Evolutionary conservation across 2,797 vertebrate species (phyloP).

Genomic region (Myotis pilosus): DNA sequence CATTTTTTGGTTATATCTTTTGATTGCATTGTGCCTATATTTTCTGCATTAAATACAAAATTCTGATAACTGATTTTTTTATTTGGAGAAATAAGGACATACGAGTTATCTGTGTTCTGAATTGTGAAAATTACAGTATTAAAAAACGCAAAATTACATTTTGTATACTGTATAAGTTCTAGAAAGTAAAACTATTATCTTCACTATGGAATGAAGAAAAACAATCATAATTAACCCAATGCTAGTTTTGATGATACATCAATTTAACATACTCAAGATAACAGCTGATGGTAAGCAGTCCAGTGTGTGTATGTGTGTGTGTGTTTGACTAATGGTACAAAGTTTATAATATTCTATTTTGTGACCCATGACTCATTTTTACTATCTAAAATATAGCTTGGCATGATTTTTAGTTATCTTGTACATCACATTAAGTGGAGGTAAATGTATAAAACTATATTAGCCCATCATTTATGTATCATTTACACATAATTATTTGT

Average conservation of each 20-base stretch:
- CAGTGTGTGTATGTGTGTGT: not conserved
- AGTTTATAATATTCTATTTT: conserved; percentile 61
- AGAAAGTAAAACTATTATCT: not conserved
- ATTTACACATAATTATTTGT: conserved; percentile 45
- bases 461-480: conserved; percentile 23
- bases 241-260: conserved; percentile 3
- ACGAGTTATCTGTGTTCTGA: conserved; percentile 25
- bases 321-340: conserved; percentile 30
- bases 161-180: not conserved
- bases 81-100: not conserved
- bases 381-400: not conserved
- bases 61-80: not conserved
- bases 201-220: not conserved
- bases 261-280: not conserved
- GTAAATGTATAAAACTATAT: conserved; percentile 27
- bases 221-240: not conserved
- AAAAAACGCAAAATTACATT: not conserved
- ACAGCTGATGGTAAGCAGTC: conserved; percentile 49
- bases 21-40: not conserved
- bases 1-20: not conserved
- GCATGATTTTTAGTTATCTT: conserved; percentile 71
- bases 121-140: conserved; percentile 8
- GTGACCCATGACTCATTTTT: conserved; percentile 38
- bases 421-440: conserved; percentile 64
- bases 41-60: not conserved